A percentile compares a stretch with the other conserved stretches of the same genome.
These are phyloP conservation scores for Fratercula arctica DNA, from an alignment of 2,797 vertebrate species.

Conservation along the genomic window DNA sequence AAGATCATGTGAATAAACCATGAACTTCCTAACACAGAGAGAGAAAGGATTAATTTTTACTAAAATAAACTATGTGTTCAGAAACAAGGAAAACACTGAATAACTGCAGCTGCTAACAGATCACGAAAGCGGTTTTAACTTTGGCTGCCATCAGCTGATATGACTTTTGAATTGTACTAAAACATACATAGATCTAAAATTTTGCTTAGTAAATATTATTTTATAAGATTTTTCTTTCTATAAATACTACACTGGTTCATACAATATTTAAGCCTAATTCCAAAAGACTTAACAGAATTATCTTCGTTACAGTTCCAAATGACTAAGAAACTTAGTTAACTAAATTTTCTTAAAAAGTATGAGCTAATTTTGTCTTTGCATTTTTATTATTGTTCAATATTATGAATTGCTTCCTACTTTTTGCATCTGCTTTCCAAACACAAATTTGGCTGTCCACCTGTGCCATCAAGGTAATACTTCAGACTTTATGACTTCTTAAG, in stretches of 20 bases:
- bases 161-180: not conserved
- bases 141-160: not conserved
- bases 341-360: not conserved
- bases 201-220: not conserved
- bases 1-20: not conserved
- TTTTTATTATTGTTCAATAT: not conserved
- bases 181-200: not conserved
- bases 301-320: not conserved
- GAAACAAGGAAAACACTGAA: not conserved
- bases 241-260: not conserved
- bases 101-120: conserved; percentile 29
- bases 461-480: not conserved
- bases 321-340: not conserved
- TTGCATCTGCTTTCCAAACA: not conserved
- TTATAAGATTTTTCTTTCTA: not conserved
- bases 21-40: not conserved
- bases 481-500: conserved; percentile 74
- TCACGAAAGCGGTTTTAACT: not conserved
- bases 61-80: not conserved
- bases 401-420: not conserved
- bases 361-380: not conserved
- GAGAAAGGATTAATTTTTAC: not conserved
- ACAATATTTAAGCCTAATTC: not conserved
- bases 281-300: not conserved
- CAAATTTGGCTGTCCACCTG: not conserved